These are phyloP conservation scores for Nematopogon swammerdamellus DNA, from an alignment of 2,888 invertebrate genomes.

Conservation along the genomic window DNA sequence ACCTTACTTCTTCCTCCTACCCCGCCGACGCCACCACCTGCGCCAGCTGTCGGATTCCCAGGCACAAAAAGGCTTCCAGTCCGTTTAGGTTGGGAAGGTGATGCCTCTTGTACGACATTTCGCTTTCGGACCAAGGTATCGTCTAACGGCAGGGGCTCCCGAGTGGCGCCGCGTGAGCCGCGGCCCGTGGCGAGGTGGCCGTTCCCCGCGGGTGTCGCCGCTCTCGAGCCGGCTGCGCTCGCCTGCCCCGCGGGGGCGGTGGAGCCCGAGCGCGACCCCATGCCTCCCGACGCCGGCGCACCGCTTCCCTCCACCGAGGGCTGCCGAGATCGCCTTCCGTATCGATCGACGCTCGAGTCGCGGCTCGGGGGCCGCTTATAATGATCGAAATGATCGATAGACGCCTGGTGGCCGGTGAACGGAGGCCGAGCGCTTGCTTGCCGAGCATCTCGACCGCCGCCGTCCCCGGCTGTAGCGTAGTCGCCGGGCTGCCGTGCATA, in stretches of 20 bases:
- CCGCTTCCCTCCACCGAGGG: constrained; percentile 69
- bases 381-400: constrained; percentile 91
- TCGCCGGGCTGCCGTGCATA: constrained; percentile 18
- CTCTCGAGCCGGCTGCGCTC: constrained; percentile 57
- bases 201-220: constrained; percentile 53
- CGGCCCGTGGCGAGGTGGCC: constrained; percentile 63
- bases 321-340: constrained; percentile 74
- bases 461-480: constrained; percentile 15
- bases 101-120: constrained; percentile 82
- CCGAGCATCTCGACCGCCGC: constrained; percentile 35
- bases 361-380: constrained; percentile 89
- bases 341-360: constrained; percentile 82
- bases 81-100: constrained; percentile 87
- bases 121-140: constrained; percentile 78
- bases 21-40: constrained; percentile 32
- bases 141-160: constrained; percentile 69
- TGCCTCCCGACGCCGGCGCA: constrained; percentile 64
- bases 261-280: constrained; percentile 66
- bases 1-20: constrained; percentile 48
- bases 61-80: constrained; percentile 84
- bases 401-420: constrained; percentile 45
- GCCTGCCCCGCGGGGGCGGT: constrained; percentile 73
- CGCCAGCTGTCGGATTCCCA: constrained; percentile 40
- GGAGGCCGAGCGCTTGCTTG: constrained; percentile 39
- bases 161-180: constrained; percentile 49